Percentiles rank a stretch among this genome's conserved stretches.
Evolutionary conservation across 2,888 invertebrate species (phyloP).

Genomic region (Abscondita cerata): DNA sequence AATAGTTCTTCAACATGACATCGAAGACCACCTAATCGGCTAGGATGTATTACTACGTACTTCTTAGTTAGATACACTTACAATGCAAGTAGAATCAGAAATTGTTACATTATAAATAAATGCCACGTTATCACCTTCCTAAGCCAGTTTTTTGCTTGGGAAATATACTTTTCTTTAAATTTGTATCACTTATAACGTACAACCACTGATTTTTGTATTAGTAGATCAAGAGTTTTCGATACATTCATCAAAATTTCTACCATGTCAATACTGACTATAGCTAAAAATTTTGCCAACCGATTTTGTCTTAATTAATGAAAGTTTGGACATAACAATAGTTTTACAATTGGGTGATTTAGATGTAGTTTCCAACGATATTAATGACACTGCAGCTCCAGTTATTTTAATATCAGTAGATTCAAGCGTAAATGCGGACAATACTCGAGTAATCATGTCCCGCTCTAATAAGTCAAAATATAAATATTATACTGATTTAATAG

Average conservation of each 20-base stretch:
- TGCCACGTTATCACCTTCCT: constrained; percentile 83
- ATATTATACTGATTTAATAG: too few relatives aligned
- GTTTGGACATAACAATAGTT: constrained; percentile 46
- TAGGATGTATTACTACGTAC: too few relatives aligned
- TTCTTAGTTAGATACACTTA: too few relatives aligned
- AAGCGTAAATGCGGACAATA: constrained; percentile 65
- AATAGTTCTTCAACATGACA: constrained; percentile 76
- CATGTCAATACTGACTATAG: constrained; percentile 67
- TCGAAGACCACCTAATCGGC: constrained; percentile 70
- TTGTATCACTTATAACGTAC: constrained; percentile 74
- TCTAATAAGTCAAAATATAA: constrained; percentile 58
- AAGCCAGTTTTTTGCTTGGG: constrained; percentile 65
- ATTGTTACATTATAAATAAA: constrained; percentile 75
- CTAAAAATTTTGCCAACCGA: constrained; percentile 63
- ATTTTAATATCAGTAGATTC: constrained; percentile 41
- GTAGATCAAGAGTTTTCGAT: constrained; percentile 70
- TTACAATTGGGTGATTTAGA: constrained; percentile 44
- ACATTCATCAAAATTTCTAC: constrained; percentile 72
- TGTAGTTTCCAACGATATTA: constrained; percentile 48
- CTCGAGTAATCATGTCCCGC: constrained; percentile 70
- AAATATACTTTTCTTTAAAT: constrained; percentile 61
- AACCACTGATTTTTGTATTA: constrained; percentile 81
- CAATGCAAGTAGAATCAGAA: constrained; percentile 63
- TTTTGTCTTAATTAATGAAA: constrained; percentile 51
- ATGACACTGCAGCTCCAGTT: constrained; percentile 49